Percentiles rank a stretch among this genome's conserved stretches.
These are phyloP conservation scores for Poeciliopsis presidionis DNA, from an alignment of 2,797 vertebrate species.

Conservation along the genomic window DNA sequence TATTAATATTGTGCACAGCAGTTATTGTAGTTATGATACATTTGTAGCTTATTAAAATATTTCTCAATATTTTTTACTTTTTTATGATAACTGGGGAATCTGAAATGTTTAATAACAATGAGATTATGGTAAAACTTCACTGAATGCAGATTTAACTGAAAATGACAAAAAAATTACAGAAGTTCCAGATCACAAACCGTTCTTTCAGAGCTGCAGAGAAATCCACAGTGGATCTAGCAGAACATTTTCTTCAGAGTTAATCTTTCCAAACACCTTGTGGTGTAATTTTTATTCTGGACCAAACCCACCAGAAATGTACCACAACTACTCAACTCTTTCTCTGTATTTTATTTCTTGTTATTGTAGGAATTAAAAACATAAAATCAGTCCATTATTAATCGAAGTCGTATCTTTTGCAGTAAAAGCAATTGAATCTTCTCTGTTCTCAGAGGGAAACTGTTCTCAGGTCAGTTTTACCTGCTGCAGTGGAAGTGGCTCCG, in stretches of 20 bases:
- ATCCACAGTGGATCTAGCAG: background rate
- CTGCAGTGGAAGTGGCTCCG: background rate
- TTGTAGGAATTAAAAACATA: background rate
- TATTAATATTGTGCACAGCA: background rate
- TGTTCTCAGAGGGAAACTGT: background rate
- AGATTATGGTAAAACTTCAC: background rate
- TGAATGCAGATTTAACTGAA: background rate
- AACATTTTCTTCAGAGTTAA: background rate
- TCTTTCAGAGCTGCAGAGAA: background rate
- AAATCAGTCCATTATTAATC: background rate
- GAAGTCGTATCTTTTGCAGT: background rate
- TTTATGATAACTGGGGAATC: background rate
- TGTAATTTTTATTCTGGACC: background rate
- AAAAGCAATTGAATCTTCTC: background rate
- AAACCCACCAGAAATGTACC: background rate
- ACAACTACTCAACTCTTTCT: background rate
- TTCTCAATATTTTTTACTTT: background rate
- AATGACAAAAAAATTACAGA: background rate
- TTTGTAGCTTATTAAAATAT: background rate
- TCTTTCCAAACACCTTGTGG: background rate
- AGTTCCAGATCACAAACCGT: background rate
- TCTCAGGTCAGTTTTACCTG: slow-evolving; percentile 27
- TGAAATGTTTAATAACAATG: background rate
- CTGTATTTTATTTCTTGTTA: background rate
- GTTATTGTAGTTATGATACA: background rate